Conservation (phyloP, 2,797 vertebrate genomes). For the Thamnophis elegans region DNA sequence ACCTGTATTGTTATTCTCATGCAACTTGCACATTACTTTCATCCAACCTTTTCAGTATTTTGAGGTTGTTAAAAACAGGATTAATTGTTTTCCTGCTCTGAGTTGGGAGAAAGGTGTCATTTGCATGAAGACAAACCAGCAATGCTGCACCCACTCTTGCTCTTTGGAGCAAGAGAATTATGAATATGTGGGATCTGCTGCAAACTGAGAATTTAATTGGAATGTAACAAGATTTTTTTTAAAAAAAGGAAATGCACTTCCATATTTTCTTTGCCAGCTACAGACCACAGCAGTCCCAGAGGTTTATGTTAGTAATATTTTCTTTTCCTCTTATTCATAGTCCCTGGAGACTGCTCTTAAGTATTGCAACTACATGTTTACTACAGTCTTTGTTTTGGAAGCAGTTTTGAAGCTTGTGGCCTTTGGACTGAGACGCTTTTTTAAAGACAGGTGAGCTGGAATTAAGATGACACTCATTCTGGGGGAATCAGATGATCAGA, state of each 20-base stretch:
- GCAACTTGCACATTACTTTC: not conserved
- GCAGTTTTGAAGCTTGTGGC: slow-evolving; percentile 90
- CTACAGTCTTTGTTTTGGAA: slow-evolving; percentile 92
- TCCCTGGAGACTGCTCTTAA: slow-evolving; percentile 89
- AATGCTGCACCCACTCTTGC: not conserved
- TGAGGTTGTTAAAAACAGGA: not conserved
- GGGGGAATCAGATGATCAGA: not conserved
- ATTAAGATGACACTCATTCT: accelerated
- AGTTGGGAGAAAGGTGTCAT: not conserved
- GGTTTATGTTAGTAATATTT: slow-evolving; percentile 3
- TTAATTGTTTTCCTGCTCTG: not conserved
- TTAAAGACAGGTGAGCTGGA: slow-evolving; percentile 88
- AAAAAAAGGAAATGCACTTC: not conserved
- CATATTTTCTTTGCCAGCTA: not conserved
- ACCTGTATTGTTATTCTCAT: not conserved
- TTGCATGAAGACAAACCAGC: not conserved
- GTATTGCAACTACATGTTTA: slow-evolving; percentile 98
- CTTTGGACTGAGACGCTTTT: slow-evolving; percentile 91
- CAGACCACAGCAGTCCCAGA: not conserved
- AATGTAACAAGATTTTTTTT: not conserved
- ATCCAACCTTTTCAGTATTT: not conserved
- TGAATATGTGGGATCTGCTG: not conserved
- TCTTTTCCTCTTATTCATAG: slow-evolving; percentile 66
- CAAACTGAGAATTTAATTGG: not conserved
- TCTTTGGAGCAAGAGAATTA: not conserved